Evolutionary conservation across 2,797 vertebrate species (phyloP), one percentile per base, ranked within the genome.

Genomic region (Cyprinodon diabolis): DNA sequence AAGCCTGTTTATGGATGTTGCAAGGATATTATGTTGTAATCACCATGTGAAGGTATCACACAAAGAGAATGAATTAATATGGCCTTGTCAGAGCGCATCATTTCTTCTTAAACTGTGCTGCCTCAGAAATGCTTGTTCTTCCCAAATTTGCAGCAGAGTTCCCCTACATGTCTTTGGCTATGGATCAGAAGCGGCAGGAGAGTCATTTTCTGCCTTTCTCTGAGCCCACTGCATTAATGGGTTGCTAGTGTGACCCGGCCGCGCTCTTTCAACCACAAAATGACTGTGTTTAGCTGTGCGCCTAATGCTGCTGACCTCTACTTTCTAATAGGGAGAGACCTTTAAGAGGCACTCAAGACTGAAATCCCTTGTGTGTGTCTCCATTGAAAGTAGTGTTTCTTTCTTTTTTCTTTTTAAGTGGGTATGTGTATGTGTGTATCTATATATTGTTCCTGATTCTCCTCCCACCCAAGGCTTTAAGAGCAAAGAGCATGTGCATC

Each of bases 291-390:
- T 88, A 87, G 85, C 87, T 30, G 68, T 65, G 51, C 78, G 90
- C 86, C 79, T 92, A 86, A 92, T 91, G 89, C 89, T 75, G 77
- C 90, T 86, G 93, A 92, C 93, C 93, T 91, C 85, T 81, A 83
- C 90, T 86, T 89, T 86, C 78, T 88, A 93, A 91, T 92, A 86
- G 86, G 86, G 75, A 72, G 75, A 81, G 76, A 88, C 88, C 89
- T 93, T 94, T 86, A 85, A 90, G 88, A 78, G 74, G 71, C 84
- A 90, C 87, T 94, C 87, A 88, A 80, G 83, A 87, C 81, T 79
- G 73, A 88, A 91, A 86, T 90, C 82, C 57, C 85, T 86, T 86
- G 74, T 88, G 82, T 79, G 67, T 14, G 57, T 89, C 78, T 76
- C 30, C 52, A 19, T 76, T 74, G 62, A 77, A 71, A 79, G 72